These are phyloP conservation scores for Siniperca chuatsi DNA, from an alignment of 2,113 vertebrate species.

Conservation along the genomic window DNA sequence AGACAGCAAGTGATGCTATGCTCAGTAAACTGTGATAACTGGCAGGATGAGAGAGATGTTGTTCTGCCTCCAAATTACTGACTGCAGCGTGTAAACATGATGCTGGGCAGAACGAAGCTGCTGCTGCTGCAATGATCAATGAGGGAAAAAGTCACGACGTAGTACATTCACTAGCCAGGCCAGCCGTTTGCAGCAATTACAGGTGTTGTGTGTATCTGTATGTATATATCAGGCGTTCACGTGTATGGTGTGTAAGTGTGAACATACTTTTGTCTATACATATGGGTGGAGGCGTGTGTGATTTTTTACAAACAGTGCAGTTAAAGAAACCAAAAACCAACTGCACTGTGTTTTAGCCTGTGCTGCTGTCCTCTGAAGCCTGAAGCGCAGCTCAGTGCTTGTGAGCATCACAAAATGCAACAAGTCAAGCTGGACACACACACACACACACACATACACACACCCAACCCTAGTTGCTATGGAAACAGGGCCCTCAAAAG, in stretches of 20 bases:
- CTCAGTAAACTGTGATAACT: conserved; percentile 55
- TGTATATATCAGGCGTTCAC: not conserved
- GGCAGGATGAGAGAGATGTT: conserved; percentile 55
- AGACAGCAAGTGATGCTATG: not conserved
- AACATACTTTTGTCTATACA: not conserved
- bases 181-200: not conserved
- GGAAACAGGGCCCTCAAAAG: conserved; percentile 78
- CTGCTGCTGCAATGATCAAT: conserved; percentile 48
- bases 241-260: not conserved
- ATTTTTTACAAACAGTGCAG: not conserved
- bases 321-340: conserved; percentile 1
- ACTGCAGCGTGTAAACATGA: conserved; percentile 58
- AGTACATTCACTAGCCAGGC: not conserved
- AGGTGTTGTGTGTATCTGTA: not conserved
- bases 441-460: conserved; percentile 2
- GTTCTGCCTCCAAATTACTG: conserved; percentile 46
- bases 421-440: conserved; percentile 73
- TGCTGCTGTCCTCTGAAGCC: conserved; percentile 47
- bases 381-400: conserved; percentile 45
- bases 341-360: conserved; percentile 1
- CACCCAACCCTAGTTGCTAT: conserved; percentile 72
- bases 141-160: not conserved
- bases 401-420: conserved; percentile 67
- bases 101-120: conserved; percentile 34
- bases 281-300: not conserved